Evolutionary conservation across 2,113 vertebrate species (phyloP).

Genomic region (Eudyptes chrysolophus): DNA sequence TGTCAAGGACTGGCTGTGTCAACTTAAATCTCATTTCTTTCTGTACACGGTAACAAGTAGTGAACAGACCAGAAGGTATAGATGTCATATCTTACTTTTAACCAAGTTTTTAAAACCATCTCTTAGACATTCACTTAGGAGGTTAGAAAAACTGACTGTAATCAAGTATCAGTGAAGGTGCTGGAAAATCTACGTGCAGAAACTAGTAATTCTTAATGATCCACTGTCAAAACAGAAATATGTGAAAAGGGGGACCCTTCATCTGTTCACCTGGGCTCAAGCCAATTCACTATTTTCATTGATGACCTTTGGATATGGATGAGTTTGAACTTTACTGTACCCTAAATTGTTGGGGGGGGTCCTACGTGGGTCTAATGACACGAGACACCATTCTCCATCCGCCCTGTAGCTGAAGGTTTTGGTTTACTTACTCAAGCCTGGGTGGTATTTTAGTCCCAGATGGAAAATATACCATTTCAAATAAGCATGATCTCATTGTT

Average conservation of each 20-base stretch:
- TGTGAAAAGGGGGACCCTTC: not conserved
- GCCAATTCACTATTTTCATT: not conserved
- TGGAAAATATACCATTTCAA: not conserved
- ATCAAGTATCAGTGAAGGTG: not conserved
- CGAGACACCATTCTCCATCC: not conserved
- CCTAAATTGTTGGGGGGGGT: not conserved
- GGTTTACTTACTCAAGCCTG: not conserved
- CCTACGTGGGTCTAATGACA: not conserved
- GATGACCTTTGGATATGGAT: not conserved
- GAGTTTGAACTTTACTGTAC: not conserved
- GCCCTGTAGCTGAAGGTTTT: not conserved
- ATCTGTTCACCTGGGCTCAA: not conserved
- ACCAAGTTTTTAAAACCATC: not conserved
- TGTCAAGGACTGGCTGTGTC: not conserved
- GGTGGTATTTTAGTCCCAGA: not conserved
- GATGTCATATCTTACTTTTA: not conserved
- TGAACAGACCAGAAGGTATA: not conserved
- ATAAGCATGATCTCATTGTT: not conserved
- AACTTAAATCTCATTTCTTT: not conserved
- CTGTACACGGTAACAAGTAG: not conserved
- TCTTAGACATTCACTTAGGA: not conserved
- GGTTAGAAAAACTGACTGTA: not conserved
- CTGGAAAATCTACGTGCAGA: not conserved
- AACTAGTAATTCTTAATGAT: not conserved
- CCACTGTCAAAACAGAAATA: not conserved